These are phyloP conservation scores for Gymnoscopelus braueri DNA, from an alignment of 2,797 vertebrate species.

Conservation along the genomic window DNA sequence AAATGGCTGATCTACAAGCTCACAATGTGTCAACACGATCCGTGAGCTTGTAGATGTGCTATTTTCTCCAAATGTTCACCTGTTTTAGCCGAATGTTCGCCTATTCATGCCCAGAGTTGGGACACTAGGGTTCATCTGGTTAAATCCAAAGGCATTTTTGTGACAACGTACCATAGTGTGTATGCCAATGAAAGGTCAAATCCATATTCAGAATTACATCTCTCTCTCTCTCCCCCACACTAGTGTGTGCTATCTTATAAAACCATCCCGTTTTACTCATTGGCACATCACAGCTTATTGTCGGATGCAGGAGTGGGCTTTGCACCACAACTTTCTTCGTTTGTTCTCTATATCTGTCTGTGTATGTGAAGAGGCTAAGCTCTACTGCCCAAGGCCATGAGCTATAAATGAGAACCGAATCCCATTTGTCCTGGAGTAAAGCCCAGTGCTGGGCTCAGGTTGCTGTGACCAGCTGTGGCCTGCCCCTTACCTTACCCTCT, in stretches of 20 bases:
- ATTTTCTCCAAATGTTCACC: no score
- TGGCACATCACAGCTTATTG: conserved; percentile 16
- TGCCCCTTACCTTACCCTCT: not conserved
- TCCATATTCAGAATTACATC: no score
- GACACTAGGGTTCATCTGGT: no score
- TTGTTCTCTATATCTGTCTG: conserved; percentile 40
- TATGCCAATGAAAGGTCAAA: no score
- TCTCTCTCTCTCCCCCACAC: no score
- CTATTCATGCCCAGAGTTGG: no score
- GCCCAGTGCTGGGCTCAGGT: conserved; percentile 45
- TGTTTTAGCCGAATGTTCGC: no score
- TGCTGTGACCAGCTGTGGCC: conserved; percentile 40
- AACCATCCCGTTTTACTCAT: not conserved
- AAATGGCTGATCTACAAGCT: no score
- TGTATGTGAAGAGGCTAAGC: conserved; percentile 31
- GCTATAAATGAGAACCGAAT: conserved; percentile 58
- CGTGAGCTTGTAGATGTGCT: no score
- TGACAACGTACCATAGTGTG: no score
- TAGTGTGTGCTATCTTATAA: not conserved
- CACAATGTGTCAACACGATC: no score
- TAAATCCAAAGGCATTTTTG: no score
- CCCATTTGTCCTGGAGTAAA: conserved; percentile 58
- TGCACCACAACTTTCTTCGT: conserved; percentile 8
- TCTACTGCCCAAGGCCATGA: conserved; percentile 31
- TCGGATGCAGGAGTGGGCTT: not conserved